Conservation (phyloP, 2,113 vertebrate genomes). For the Python bivittatus region DNA sequence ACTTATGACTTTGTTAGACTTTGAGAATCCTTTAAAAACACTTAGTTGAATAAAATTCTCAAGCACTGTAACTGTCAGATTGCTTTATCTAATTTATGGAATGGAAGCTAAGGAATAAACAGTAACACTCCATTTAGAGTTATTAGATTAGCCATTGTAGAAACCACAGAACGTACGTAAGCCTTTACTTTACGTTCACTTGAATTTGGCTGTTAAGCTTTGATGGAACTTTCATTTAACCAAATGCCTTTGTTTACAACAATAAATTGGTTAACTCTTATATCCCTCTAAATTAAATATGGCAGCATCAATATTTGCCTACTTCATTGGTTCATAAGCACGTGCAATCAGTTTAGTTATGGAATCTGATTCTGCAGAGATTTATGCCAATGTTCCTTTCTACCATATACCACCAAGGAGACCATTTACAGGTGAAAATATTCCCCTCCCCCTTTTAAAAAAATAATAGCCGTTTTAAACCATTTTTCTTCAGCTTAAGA, state of each 20-base stretch:
- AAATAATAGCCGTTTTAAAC: background rate
- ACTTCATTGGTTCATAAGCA: conserved; percentile 39
- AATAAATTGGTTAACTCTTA: conserved; percentile 47
- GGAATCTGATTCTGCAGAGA: conserved; percentile 23
- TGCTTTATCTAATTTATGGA: conserved; percentile 72
- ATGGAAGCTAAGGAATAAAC: conserved; percentile 67
- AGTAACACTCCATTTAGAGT: conserved; percentile 64
- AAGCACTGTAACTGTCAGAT: conserved; percentile 65
- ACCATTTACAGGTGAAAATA: background rate
- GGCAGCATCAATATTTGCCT: conserved; percentile 46
- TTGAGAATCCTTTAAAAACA: conserved; percentile 67
- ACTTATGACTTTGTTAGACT: conserved; percentile 63
- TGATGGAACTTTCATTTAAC: conserved; percentile 67
- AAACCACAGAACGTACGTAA: conserved; percentile 65
- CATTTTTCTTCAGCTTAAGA: background rate
- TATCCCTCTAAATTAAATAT: conserved; percentile 58
- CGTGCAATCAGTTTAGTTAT: conserved; percentile 41
- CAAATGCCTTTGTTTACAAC: conserved; percentile 61
- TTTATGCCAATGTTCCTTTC: background rate
- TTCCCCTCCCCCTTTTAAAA: background rate
- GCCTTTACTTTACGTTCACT: conserved; percentile 65
- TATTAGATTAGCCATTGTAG: conserved; percentile 69
- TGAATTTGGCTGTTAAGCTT: conserved; percentile 67
- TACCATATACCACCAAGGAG: background rate
- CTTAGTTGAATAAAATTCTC: conserved; percentile 61